phyloP scores from a whole-genome alignment of 2,113 vertebrate species.

The Genyomyrus donnyi region DNA sequence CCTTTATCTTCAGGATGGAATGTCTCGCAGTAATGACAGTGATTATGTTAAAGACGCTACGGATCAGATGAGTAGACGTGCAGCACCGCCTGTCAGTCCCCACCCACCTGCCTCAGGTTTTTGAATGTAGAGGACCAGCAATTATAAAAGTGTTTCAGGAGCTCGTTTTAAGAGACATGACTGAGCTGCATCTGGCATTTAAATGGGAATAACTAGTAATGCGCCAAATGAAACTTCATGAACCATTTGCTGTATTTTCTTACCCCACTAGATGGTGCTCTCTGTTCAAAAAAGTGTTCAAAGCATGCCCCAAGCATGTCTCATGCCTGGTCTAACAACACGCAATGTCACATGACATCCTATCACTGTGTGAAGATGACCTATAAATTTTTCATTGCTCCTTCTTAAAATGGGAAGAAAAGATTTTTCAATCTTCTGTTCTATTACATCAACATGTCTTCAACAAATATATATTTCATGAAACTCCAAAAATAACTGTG shows the following conservation, averaged over 20 bases:
- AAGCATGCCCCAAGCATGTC: neutral
- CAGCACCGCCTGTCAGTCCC: neutral
- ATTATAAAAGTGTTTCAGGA: neutral
- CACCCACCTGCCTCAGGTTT: neutral
- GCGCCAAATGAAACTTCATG: neutral
- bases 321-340: neutral
- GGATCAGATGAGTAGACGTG: constrained; percentile 44
- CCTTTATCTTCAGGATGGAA: constrained; percentile 37
- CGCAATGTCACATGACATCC: neutral
- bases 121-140: neutral
- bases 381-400: neutral
- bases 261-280: neutral
- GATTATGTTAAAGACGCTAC: constrained; percentile 37
- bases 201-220: neutral
- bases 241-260: neutral
- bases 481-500: neutral
- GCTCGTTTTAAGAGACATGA: neutral
- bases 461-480: constrained; percentile 1
- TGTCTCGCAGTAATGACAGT: constrained; percentile 33
- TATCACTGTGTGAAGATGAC: neutral
- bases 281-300: neutral
- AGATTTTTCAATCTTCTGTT: neutral
- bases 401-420: neutral
- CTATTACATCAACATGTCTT: neutral
- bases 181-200: neutral